Evolutionary conservation across 1,140 invertebrate species (phyloP), one percentile per base, ranked within the genome.

Genomic region (Euwallacea fornicatus): DNA sequence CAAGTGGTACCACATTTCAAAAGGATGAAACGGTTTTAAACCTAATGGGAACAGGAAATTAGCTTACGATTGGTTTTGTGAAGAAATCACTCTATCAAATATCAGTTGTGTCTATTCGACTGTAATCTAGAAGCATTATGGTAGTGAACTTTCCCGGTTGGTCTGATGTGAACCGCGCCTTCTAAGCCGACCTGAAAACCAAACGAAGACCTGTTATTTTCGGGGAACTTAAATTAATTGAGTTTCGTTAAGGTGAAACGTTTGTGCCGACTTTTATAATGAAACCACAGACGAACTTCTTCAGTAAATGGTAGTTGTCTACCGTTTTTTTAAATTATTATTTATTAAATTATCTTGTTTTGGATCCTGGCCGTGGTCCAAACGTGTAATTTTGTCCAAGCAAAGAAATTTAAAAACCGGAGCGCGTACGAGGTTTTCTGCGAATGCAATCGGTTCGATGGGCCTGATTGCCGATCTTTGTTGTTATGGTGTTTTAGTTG

Each of bases 251-350:
- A 63, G 71, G 62, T 62, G 68, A 77, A 77, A 70, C 77, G 76
- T 74, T 78, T 78, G 75, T 76, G 74, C 72, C 74, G 69, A 70
- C 72, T 63, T 74, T 72, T 69, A 75, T 78, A 78, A 78, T 77
- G 75, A 76, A 76, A 74, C 68, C 68, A 60, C 50, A 65, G 72
- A 61, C 71, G 66, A 70, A 77, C 77, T 78, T 75, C 77, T 77
- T 77, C 76, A 77, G 77, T 77, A 78, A 78, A 76, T 78, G 74
- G 75, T 78, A 75, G 73, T 77, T 77, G 76, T 76, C 75, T 76
- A 76, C 75, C 73, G 75, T 76, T 75, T 9, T 76, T 73, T 72
- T 64, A 76, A 76, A 76, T 76, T 76, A 69, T 73, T 74, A 72
- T 76, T 76, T 76, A 76, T 74, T 76, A 74, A 76, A 76, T 76